Base-by-base conservation (phyloP, 2,888 invertebrate species). In the Drosophila trichaetosa region DNA sequence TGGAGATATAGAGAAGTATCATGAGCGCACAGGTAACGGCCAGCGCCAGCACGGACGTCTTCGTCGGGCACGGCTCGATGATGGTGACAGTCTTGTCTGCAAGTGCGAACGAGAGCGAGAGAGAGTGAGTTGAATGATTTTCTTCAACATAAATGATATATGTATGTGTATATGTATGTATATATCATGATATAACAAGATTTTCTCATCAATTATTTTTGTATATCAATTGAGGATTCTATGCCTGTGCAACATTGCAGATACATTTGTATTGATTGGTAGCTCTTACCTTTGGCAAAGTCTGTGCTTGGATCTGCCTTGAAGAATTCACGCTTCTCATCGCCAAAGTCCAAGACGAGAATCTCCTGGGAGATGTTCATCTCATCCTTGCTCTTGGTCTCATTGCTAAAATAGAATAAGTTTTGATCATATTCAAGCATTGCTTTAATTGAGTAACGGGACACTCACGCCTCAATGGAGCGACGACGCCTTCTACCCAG, bases 281-380 rank as follows among this genome's bases (percentile, higher is more conserved):
- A 2, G n/a, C 4, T 21, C 89, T 91, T 93, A 96, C 96, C 96
- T 94, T 95, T 96, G 91, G 94, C 94, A 90, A 95, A 97, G 88
- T 96, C 96, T 69, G 96, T 94, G 82, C 96, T 95, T 71, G 96
- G 95, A 90, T 97, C 97, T 76, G 94, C 95, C 91, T 96, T 96
- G 81, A 97, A 94, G 94, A 96, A 97, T 80, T 97, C 97, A 51
- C 95, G 95, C 93, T 97, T 97, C 77, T 98, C 98, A 93, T 98
- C 98, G 58, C 98, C 98, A 89, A 98, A 97, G 94, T 98, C 98
- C 80, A 98, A 94, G 4, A 98, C 98, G 29, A 98, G 94, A 91
- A 98, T 98, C 94, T 98, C 98, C 93, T 98, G 98, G 51, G 98
- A 98, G 74, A 98, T 95, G 79, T 98, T 98, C 97, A 98, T 98